Evolutionary conservation across 2,888 invertebrate species (phyloP).

Genomic region (Ephialtes manifestator): DNA sequence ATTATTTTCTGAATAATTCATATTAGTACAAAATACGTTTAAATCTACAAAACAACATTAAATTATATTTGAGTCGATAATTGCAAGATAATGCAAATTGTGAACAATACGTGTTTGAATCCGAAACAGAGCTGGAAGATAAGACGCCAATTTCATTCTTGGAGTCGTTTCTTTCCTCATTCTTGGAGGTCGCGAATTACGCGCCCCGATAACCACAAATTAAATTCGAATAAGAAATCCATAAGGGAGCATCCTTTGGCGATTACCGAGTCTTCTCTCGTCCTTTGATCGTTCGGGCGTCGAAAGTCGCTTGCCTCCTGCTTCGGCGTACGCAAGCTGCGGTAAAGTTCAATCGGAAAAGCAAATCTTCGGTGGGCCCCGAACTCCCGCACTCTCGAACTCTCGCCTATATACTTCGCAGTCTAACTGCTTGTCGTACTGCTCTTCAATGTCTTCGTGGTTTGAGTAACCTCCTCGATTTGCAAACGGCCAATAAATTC

Average conservation of each 20-base stretch:
- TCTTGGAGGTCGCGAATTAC: constrained; percentile 75
- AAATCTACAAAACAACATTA: neutral
- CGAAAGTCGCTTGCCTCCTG: constrained; percentile 79
- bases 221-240: constrained; percentile 84
- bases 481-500: constrained; percentile 74
- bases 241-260: constrained; percentile 83
- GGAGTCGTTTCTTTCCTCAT: constrained; percentile 47
- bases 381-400: constrained; percentile 69
- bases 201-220: constrained; percentile 81
- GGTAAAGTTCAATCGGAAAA: constrained; percentile 84
- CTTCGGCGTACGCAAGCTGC: constrained; percentile 68
- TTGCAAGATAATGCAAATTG: constrained; percentile 14
- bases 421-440: constrained; percentile 48
- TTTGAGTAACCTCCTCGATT: constrained; percentile 65
- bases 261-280: constrained; percentile 78
- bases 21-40: neutral
- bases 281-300: constrained; percentile 84
- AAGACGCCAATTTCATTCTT: constrained; percentile 61
- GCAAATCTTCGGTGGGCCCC: constrained; percentile 82
- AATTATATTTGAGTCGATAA: constrained; percentile 20
- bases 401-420: constrained; percentile 37
- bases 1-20: neutral
- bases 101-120: neutral
- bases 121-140: constrained; percentile 38
- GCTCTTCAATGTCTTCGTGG: constrained; percentile 23